Base-by-base conservation (phyloP, 2,888 invertebrate genomes). In the Mystacides longicornis region DNA sequence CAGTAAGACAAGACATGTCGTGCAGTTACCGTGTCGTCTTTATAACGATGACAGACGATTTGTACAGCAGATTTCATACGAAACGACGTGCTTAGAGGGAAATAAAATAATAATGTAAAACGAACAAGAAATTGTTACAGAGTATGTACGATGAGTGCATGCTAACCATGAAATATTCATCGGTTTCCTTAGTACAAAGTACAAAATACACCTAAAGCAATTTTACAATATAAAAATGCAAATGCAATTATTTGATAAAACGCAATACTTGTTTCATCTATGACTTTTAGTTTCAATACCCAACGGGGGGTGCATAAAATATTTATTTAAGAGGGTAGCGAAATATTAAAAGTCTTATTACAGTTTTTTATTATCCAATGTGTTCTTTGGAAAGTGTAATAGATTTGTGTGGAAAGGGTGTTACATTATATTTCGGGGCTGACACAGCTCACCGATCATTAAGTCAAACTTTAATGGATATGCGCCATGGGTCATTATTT, bases 321-420 rank as follows among this genome's bases (percentile, higher is more conserved):
- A 46, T 31, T 58, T 54, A 51, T 31, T 58, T 54, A 47, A 33
- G 23, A 48, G 31, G 57, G 51, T 49, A 46, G 54, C 51, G 52
- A 56, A 55, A 60, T 58, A 60, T 60, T 60, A 60, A 60, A 58
- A 58, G 51, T 60, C 60, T 58, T 60, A 60, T 60, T 60, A 60
- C 55, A 60, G 48, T 60, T 60, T 59, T 60, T 60, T 58, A 55
- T 56, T 56, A 53, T 53, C 45, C 55, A 47, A 48, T 54, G 55
- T 37, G 52, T 56, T 42, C 56, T 45, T 54, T 57, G 49, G 53
- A 53, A 55, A 52, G 56, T 54, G 54, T 54, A 56, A 56, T 54
- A 56, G 57, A 51, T 57, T 57, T 56, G 21, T 46, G 31, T 14
- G 23, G n/a, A 37, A 37, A 50, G 43, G 53, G 56, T 27, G 27